A percentile compares a stretch with the other conserved stretches of the same genome.
Conservation (phyloP, 2,888 invertebrate genomes). For the Neoaliturus tenellus region DNA sequence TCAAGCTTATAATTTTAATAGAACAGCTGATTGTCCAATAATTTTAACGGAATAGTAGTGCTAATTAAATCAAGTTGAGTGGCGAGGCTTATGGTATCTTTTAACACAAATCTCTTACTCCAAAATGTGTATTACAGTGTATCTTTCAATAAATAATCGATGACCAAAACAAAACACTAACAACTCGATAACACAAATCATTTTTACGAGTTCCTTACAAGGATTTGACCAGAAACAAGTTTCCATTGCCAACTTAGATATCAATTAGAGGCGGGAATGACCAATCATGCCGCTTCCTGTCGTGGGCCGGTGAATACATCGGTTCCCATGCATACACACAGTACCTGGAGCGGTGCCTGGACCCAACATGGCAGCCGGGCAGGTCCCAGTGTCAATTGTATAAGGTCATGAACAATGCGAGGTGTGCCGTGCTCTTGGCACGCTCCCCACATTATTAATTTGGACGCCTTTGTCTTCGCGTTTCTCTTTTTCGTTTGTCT, state of each 20-base stretch:
- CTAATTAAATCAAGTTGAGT: too few relatives aligned
- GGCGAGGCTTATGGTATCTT: too few relatives aligned
- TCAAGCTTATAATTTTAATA: too few relatives aligned
- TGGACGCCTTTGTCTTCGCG: neutral
- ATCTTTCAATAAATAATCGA: too few relatives aligned
- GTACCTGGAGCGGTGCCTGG: too few relatives aligned
- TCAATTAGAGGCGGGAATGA: neutral
- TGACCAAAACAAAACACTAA: neutral
- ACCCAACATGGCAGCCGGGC: conserved; percentile 22
- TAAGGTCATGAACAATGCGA: conserved; percentile 44
- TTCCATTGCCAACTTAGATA: neutral
- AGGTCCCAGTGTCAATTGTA: conserved; percentile 36
- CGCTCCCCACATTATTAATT: conserved; percentile 13
- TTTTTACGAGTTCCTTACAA: neutral
- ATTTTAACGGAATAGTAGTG: too few relatives aligned
- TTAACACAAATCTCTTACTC: too few relatives aligned
- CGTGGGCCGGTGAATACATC: conserved; percentile 22
- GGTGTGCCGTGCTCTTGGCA: conserved; percentile 27
- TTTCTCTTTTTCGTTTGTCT: neutral
- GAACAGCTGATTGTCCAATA: too few relatives aligned
- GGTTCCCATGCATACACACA: too few relatives aligned
- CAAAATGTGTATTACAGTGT: too few relatives aligned
- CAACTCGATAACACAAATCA: neutral
- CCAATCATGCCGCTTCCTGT: neutral
- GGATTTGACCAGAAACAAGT: neutral